Evolutionary conservation across 2,113 vertebrate genomes (phyloP), one percentile per base, ranked within the genome.

Genomic region (Probosciger aterrimus): DNA sequence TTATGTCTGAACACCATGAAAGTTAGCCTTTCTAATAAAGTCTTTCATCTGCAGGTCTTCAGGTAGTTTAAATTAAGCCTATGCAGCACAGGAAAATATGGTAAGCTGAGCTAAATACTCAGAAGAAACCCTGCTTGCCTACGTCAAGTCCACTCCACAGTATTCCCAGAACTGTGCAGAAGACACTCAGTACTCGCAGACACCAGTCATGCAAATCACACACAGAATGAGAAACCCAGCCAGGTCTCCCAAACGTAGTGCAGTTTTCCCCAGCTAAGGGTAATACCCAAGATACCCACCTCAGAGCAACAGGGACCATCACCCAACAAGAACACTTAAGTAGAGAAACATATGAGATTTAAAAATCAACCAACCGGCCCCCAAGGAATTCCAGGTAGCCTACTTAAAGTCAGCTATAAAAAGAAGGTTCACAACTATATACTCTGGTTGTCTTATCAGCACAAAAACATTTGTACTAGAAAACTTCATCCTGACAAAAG

Each of bases 181-280:
- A 37, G 12, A 7, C 7, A n/a, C 22, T 5, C 31, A 14, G 3
- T 12, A 5, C 4, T 50, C 3, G 1, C 2, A 22, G 33, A 62
- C 28, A 7, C 23, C 35, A 24, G 23, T 1, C 55, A n/a, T 5
- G 20, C 43, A 69, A 64, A 86, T 68, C 52, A 37, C 53, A 23
- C 23, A 20, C 50, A n/a, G 25, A 49, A 44, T 0, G 25, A 46
- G 25, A 91, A 41, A 81, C 5, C 12, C 64, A 81, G 30, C 6
- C 55, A 78, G n/a, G 25, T 25, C 14, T 63, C 35, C 81, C 43
- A 57, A 8, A 65, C 16, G 20, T 7, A 71, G 8, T 31, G 33
- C 28, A 79, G 68, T 5, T 63, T 17, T 67, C 19, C 25, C 28
- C 31, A 62, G 16, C 16, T 10, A 24, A 50, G 5, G n/a, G 16